phyloP scores from a whole-genome alignment of 2,888 invertebrate species.

The Nipponacmea schrenckii region DNA sequence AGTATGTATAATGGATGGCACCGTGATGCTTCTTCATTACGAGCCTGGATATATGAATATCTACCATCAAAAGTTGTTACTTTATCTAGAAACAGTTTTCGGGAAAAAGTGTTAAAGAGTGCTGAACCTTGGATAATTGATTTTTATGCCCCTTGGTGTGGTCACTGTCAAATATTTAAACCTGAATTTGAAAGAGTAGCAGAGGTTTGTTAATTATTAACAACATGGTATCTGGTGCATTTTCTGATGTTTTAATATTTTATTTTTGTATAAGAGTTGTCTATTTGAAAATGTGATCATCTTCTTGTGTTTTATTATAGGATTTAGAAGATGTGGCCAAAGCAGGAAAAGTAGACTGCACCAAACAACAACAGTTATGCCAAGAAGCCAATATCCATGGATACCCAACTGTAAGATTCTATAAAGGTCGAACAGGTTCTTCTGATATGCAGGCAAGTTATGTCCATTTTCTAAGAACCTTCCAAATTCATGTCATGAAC shows the following conservation, averaged over 20 bases:
- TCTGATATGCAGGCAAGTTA: conserved; percentile 23
- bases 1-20: conserved; percentile 75
- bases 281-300: no score
- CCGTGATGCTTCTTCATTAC: conserved; percentile 74
- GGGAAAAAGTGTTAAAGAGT: conserved; percentile 70
- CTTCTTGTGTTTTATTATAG: conserved; percentile 39
- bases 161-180: conserved; percentile 75
- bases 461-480: background rate
- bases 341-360: conserved; percentile 77
- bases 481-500: background rate
- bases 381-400: conserved; percentile 71
- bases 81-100: conserved; percentile 63
- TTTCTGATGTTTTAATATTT: background rate
- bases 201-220: conserved; percentile 69
- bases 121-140: conserved; percentile 71
- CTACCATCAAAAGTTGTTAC: conserved; percentile 73
- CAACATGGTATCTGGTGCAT: background rate
- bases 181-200: conserved; percentile 77
- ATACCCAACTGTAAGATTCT: conserved; percentile 73
- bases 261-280: no score
- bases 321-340: conserved; percentile 72
- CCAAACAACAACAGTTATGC: conserved; percentile 72
- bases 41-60: conserved; percentile 75
- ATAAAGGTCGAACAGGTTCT: conserved; percentile 33
- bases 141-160: conserved; percentile 69